Base-by-base conservation (phyloP, 2,888 invertebrate species). In the Dasysyrphus albostriatus region DNA sequence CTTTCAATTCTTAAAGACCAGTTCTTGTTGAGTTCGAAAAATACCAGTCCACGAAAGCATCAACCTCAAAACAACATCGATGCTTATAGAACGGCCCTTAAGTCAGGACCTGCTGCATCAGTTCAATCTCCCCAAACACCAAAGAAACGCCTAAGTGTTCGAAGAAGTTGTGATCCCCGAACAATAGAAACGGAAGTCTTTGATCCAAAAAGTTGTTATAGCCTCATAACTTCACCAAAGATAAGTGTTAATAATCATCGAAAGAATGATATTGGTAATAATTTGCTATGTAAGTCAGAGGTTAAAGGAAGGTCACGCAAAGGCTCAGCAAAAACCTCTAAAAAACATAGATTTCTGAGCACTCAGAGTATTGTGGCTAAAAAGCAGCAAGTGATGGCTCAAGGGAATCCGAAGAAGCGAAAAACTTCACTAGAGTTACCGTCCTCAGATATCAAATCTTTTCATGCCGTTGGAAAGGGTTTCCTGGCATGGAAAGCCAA, bases 381-480 rank as follows among this genome's bases (percentile, higher is more conserved):
- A 3, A 42, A 56, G 10, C 82, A 87, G 9, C 87, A 87, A 74
- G 32, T 72, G n/a, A n/a, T n/a, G 0, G 49, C 70, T 4, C 78
- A 72, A 12, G 19, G 70, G 3, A 80, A 59, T 65, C 7, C 49
- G 0, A 87, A 83, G 29, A 87, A 83, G 32, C 49, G 87, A 3
- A 82, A 79, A 42, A 39, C 70, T 2, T 78, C 83, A 0, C 16
- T 83, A 1, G 78, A 78, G 12, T 58, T 75, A 4, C 58, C 82
- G 0, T 7, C 65, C 0, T 9, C 78, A 7, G 87, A 87, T 14
- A 42, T 75, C 0, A 87, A 72, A 44, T 75, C 87, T 2, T 79
- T 87, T 29, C 87, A 83, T 56, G 83, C 87, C 8, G 72, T 87
- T 24, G 87, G 87, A 2, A 78, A 87, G 14, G 83, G 87, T 0